Conservation (phyloP, 2,113 vertebrate genomes). For the Globicephala melas region DNA sequence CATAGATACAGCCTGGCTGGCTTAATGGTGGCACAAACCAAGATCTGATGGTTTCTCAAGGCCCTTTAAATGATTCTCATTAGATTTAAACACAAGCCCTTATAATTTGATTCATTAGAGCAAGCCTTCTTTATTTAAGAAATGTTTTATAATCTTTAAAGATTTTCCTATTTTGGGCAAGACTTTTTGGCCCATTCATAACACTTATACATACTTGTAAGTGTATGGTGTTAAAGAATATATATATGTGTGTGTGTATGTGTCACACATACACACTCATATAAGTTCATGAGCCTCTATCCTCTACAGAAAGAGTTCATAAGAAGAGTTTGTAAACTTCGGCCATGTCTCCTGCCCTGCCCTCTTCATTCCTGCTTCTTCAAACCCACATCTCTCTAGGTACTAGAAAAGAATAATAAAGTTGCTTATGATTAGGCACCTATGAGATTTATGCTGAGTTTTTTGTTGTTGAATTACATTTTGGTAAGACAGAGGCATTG, state of each 20-base stretch:
- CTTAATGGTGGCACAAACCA: neutral
- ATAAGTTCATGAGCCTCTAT: neutral
- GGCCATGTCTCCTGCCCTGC: neutral
- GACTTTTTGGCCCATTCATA: neutral
- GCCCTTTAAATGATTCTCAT: neutral
- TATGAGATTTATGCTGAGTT: neutral
- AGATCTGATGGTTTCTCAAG: neutral
- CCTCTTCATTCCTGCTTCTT: neutral
- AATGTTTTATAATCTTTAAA: slow-evolving; percentile 15
- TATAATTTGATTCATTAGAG: neutral
- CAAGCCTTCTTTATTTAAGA: neutral
- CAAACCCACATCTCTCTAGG: neutral
- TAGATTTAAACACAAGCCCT: neutral
- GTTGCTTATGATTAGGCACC: neutral
- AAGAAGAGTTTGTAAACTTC: neutral
- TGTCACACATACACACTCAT: neutral
- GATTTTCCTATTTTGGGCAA: neutral
- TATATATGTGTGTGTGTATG: fast-evolving
- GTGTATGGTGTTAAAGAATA: neutral
- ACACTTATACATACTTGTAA: neutral
- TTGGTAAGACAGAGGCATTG: neutral
- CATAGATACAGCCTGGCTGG: neutral
- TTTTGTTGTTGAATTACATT: neutral
- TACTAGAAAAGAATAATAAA: neutral
- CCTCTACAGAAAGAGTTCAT: neutral